Evolutionary conservation across 2,888 invertebrate species (phyloP), one percentile per base, ranked within the genome.

Genomic region (Tortrix viridana): DNA sequence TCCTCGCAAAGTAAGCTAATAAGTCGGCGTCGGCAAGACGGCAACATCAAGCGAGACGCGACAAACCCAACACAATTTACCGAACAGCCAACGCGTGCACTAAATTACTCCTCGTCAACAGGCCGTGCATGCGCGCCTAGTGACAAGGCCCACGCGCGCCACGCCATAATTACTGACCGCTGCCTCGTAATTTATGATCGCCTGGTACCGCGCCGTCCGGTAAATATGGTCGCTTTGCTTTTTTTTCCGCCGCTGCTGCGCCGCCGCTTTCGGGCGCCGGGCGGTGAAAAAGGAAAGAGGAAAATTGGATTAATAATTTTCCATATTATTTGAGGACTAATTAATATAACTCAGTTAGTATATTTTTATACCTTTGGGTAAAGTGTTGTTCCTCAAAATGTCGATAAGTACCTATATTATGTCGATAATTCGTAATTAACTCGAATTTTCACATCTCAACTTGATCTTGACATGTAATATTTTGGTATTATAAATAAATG

Each of bases 151-250:
- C 63, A 63, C 63, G 63, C 63, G 63, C 63, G 63, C 63, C 60
- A 56, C 65, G 65, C 71, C 75, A 75, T 77, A 74, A 77, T 73
- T 69, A 71, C 58, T 69, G 65, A 71, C 73, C 69, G 73, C 75
- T 69, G 69, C 70, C 78, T 76, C 75, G 80, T 85, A 81, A 87
- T 86, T 88, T 86, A 88, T 87, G 84, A 72, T 74, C 72, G 76
- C 84, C 82, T 85, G 80, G 84, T 84, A 79, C 71, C 73, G 67
- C 76, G 77, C 76, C 80, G 74, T 67, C 68, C 74, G 74, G 77
- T 75, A 74, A 74, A 79, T 82, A 81, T 58, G 59, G 59, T 58
- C 54, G 64, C 59, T 41, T 59, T 59, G 59, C 59, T 58, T 71
- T 73, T 74, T 71, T 75, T 72, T 65, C 62, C 46, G 54, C 46